phyloP scores from a whole-genome alignment of 2,113 vertebrate genomes.

The Garra rufa region DNA sequence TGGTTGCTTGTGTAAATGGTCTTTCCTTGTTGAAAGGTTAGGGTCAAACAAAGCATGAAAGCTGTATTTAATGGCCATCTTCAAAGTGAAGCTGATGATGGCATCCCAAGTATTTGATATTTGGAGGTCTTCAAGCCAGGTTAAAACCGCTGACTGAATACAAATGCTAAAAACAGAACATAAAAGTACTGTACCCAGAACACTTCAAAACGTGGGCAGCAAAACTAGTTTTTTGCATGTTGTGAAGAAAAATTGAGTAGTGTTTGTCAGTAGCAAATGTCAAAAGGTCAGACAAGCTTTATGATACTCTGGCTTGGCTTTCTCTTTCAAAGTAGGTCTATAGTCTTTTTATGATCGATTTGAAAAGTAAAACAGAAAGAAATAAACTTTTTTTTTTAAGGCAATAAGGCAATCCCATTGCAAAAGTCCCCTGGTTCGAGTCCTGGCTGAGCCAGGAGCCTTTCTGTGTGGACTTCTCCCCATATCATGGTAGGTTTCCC shows the following conservation, averaged over 20 bases:
- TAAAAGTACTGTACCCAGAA: neutral
- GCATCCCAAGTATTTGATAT: neutral
- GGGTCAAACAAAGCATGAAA: constrained; percentile 43
- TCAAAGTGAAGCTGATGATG: constrained; percentile 34
- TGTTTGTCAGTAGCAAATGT: neutral
- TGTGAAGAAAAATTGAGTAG: neutral
- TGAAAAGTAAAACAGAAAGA: neutral
- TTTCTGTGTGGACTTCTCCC: neutral
- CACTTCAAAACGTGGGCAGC: neutral
- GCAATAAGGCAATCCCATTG: neutral
- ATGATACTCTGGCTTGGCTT: neutral
- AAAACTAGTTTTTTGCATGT: neutral
- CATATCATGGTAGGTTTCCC: neutral
- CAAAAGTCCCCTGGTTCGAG: neutral
- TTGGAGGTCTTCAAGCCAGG: neutral
- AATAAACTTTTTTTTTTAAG: too few species aligned
- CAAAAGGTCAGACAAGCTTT: neutral
- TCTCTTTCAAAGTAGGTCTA: neutral
- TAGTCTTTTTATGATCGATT: neutral
- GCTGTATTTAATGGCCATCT: constrained; percentile 17
- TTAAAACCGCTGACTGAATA: constrained; percentile 3
- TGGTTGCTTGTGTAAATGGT: constrained; percentile 24
- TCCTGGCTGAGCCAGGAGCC: neutral
- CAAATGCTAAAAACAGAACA: neutral
- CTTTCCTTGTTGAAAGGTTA: constrained; percentile 16